phyloP scores from a whole-genome alignment of 2,113 vertebrate species.

The Protobothrops flavoviridis region DNA sequence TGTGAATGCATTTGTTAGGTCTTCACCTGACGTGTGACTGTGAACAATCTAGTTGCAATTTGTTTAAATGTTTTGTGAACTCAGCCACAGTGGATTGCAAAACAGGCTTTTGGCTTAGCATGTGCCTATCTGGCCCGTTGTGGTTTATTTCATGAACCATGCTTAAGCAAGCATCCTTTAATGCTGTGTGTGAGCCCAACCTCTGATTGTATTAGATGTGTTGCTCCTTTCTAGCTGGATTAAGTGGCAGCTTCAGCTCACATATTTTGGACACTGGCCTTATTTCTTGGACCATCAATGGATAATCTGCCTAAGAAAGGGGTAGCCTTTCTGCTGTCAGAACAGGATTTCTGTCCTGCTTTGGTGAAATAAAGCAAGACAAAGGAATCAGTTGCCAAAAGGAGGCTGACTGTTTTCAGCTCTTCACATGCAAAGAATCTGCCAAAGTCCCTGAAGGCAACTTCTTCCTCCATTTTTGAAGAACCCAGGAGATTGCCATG shows the following conservation, averaged over 20 bases:
- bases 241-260: neutral
- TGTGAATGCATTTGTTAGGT: neutral
- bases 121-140: neutral
- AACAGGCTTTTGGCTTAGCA: neutral
- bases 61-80: neutral
- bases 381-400: neutral
- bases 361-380: neutral
- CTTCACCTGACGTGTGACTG: neutral
- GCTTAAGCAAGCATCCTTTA: neutral
- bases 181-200: neutral
- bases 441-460: neutral
- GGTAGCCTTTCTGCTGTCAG: neutral
- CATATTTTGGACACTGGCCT: neutral
- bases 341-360: neutral
- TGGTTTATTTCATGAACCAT: neutral
- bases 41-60: neutral
- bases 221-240: neutral
- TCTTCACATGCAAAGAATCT: neutral
- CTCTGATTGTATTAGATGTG: neutral
- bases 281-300: neutral
- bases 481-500: neutral
- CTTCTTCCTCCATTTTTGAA: neutral
- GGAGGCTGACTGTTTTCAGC: neutral
- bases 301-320: neutral
- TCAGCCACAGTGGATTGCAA: neutral